These are phyloP conservation scores for Onychomys torridus DNA, from an alignment of 2,797 vertebrate genomes.

Conservation along the genomic window DNA sequence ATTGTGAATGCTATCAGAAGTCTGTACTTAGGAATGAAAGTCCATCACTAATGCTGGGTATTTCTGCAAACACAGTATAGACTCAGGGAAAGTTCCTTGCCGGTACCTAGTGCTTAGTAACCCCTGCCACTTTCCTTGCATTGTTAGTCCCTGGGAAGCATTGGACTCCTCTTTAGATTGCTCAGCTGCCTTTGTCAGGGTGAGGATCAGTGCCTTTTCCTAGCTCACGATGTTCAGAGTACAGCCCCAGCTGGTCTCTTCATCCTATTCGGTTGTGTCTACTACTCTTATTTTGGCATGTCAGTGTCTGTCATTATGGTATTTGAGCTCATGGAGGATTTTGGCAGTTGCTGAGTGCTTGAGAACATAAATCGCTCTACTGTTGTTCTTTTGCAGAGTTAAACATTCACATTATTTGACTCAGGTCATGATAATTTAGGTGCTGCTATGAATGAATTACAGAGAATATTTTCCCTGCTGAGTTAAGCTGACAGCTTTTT, in stretches of 20 bases:
- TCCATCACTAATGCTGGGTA: background rate
- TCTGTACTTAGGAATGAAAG: background rate
- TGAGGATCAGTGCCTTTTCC: background rate
- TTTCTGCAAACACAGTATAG: background rate
- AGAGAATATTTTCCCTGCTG: background rate
- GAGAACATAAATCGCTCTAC: constrained; percentile 56
- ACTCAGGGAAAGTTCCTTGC: background rate
- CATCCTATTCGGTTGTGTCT: constrained; percentile 50
- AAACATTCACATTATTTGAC: background rate
- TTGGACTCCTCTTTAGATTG: background rate
- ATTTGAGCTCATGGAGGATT: constrained; percentile 64
- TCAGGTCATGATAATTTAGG: constrained; percentile 11
- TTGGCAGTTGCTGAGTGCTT: constrained; percentile 53
- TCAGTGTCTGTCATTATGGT: constrained; percentile 57
- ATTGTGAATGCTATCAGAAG: background rate
- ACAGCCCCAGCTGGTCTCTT: constrained; percentile 48
- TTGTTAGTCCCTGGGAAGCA: background rate
- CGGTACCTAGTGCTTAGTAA: background rate
- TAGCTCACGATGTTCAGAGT: background rate
- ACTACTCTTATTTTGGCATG: constrained; percentile 61
- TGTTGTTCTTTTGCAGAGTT: constrained; percentile 15
- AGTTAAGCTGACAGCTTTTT: background rate
- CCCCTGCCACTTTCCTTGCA: background rate
- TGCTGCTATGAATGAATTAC: constrained; percentile 7
- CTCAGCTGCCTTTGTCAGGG: background rate